A percentile compares a stretch with the other conserved stretches of the same genome.
phyloP scores from a whole-genome alignment of 2,888 invertebrate genomes.

The Papilio elwesi region DNA sequence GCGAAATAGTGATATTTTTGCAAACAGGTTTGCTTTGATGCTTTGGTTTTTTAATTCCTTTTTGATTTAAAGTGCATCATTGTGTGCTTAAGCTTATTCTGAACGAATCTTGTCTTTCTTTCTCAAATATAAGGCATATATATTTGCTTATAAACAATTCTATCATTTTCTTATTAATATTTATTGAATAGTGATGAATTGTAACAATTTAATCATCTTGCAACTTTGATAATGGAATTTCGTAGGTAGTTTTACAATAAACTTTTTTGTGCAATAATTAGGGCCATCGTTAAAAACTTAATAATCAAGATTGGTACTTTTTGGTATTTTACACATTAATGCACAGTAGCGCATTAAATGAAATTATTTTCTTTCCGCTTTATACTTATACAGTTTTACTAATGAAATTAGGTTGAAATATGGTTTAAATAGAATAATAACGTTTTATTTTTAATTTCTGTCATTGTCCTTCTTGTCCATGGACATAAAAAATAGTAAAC shows the following conservation, averaged over 20 bases:
- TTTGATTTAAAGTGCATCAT: conserved; percentile 57
- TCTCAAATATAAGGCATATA: background rate
- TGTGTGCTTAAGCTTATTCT: conserved; percentile 22
- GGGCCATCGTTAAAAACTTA: background rate
- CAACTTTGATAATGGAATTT: background rate
- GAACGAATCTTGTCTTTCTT: conserved; percentile 1
- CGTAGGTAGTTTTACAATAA: background rate
- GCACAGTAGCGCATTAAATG: too few species aligned
- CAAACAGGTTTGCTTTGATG: conserved; percentile 60
- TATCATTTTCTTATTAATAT: background rate
- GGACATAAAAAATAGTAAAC: too few species aligned
- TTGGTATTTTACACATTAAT: background rate
- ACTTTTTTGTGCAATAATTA: background rate
- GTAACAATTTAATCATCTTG: background rate
- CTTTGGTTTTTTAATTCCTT: conserved; percentile 55
- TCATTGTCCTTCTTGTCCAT: too few species aligned
- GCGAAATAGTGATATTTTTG: conserved; percentile 72
- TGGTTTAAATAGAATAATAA: too few species aligned
- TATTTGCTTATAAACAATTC: background rate
- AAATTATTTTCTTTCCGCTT: too few species aligned
- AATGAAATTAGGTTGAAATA: too few species aligned
- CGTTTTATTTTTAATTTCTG: too few species aligned
- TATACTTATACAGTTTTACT: too few species aligned
- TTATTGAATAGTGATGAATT: background rate
- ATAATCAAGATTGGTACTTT: background rate